Percentiles rank a stretch among this genome's conserved stretches.
Conservation (phyloP, 2,113 vertebrate species). For the Melospiza melodia region DNA sequence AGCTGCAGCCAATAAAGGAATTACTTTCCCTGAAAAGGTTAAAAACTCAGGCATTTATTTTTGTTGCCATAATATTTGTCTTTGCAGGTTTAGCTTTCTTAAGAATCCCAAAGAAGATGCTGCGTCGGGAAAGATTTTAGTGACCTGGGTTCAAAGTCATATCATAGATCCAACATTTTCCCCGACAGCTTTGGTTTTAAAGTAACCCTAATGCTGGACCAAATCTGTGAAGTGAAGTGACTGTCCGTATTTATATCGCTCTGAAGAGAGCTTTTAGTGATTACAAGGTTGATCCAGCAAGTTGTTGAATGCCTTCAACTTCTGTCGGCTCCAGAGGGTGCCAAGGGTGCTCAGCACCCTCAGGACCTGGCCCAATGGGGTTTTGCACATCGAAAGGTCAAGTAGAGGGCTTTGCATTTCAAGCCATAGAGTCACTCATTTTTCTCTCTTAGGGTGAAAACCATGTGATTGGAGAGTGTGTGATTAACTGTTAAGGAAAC, state of each 20-base stretch:
- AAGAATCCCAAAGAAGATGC: constrained; percentile 75
- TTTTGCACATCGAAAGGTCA: constrained; percentile 61
- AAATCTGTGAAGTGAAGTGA: constrained; percentile 64
- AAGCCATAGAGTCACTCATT: constrained; percentile 64
- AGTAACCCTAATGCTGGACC: constrained; percentile 53
- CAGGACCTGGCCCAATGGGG: neutral
- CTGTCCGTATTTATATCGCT: constrained; percentile 62
- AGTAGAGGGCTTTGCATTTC: constrained; percentile 72
- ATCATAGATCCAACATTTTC: constrained; percentile 60
- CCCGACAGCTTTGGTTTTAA: constrained; percentile 62
- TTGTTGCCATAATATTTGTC: constrained; percentile 86
- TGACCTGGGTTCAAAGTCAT: constrained; percentile 71
- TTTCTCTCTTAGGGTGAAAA: constrained; percentile 72
- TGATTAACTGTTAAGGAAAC: constrained; percentile 79
- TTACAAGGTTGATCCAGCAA: constrained; percentile 30
- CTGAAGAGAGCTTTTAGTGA: constrained; percentile 58
- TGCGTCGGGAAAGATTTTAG: constrained; percentile 64
- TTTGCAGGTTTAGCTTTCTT: constrained; percentile 78
- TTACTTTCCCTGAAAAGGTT: constrained; percentile 85
- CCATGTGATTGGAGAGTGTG: constrained; percentile 64
- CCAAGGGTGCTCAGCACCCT: constrained; percentile 14
- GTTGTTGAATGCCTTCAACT: neutral
- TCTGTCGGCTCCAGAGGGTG: neutral
- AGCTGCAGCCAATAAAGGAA: constrained; percentile 78
- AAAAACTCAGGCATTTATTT: constrained; percentile 82